phyloP scores from a whole-genome alignment of 2,113 vertebrate species.

The Cygnus buccinator region DNA sequence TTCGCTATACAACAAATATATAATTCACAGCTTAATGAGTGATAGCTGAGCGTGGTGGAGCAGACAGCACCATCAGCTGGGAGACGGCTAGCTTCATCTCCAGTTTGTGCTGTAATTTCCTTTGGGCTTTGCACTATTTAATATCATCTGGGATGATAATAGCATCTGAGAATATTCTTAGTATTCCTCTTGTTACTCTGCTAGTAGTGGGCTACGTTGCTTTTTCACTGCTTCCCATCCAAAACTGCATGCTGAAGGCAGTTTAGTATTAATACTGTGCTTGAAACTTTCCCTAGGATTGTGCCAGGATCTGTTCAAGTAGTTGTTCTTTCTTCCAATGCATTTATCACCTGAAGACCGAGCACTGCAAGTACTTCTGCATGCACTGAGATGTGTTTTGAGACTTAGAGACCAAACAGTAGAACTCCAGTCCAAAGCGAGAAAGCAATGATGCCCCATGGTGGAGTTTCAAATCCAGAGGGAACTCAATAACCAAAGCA shows the following conservation, averaged over 20 bases:
- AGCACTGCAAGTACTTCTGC: not conserved
- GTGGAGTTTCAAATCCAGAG: not conserved
- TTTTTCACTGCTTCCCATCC: not conserved
- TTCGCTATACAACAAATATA: not conserved
- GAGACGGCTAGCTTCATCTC: slow-evolving; percentile 46
- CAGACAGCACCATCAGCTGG: not conserved
- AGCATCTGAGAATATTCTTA: not conserved
- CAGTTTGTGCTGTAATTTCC: slow-evolving; percentile 8
- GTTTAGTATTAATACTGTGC: not conserved
- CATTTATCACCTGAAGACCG: not conserved
- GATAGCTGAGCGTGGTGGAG: not conserved
- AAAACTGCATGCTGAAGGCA: not conserved
- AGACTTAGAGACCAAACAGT: not conserved
- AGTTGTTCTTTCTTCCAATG: not conserved
- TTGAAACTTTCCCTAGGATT: not conserved
- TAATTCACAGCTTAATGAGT: not conserved
- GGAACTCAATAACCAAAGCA: not conserved
- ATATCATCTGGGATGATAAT: slow-evolving; percentile 22
- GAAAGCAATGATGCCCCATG: not conserved
- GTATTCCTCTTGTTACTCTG: not conserved
- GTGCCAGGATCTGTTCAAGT: not conserved
- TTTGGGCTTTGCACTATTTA: not conserved
- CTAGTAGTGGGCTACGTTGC: not conserved
- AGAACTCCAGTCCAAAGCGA: not conserved
- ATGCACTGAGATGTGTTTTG: not conserved